These are phyloP conservation scores for Bombus soroeensis DNA, from an alignment of 1,140 invertebrate species.

Conservation along the genomic window DNA sequence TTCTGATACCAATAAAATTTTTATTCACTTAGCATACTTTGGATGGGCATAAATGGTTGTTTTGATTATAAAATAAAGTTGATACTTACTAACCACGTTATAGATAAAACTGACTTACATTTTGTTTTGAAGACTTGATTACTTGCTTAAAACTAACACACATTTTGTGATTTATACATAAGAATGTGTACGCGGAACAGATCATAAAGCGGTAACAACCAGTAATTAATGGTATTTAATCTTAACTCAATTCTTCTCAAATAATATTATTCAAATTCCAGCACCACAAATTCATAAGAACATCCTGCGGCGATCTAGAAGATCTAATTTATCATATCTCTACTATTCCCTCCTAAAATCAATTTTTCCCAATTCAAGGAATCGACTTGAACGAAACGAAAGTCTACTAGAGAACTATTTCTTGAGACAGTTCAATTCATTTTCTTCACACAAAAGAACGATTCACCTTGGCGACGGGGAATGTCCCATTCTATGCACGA, in stretches of 20 bases:
- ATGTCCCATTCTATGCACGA: background rate
- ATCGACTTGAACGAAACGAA: background rate
- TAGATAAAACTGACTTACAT: too few relatives aligned
- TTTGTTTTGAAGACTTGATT: too few relatives aligned
- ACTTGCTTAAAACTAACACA: too few relatives aligned
- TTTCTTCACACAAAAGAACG: background rate
- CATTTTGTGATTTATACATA: too few relatives aligned
- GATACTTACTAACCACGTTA: too few relatives aligned
- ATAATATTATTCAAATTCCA: background rate
- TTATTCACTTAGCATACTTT: background rate
- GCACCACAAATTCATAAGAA: background rate
- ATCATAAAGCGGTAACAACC: too few relatives aligned
- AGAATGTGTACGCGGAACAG: too few relatives aligned
- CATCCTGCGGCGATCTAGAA: background rate
- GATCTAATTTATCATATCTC: background rate
- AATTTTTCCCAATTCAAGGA: background rate
- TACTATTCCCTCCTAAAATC: too few relatives aligned
- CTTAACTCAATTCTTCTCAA: background rate
- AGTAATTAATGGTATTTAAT: background rate
- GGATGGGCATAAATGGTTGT: too few relatives aligned
- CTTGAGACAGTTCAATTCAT: background rate
- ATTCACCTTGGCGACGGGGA: background rate
- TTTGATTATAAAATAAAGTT: background rate
- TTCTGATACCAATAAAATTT: background rate
- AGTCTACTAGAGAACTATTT: background rate